Evolutionary conservation across 1,140 invertebrate species (phyloP), one percentile per base, ranked within the genome.

Genomic region (Nasonia vitripennis): DNA sequence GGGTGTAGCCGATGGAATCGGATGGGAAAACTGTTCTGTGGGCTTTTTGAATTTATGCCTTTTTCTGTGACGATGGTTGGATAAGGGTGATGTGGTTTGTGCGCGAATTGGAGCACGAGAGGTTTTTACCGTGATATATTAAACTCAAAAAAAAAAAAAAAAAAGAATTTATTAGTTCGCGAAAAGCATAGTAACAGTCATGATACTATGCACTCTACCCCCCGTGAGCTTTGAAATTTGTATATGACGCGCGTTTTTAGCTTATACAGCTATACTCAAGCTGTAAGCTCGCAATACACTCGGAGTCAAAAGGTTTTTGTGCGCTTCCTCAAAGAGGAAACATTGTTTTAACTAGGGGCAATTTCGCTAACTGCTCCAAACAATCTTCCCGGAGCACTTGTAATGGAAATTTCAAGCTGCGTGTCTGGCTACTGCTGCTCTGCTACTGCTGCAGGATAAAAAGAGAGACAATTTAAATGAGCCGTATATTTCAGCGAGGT

Each of bases 291-390:
- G 41, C 41, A 45, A 45, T 45, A 45, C 55, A 62, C 14, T n/a
- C 17, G 2, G 17, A 62, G 55, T 62, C 55, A 62, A 62, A 62
- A 45, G 55, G 55, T 62, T 62, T 62, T 62, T 62, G 55, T n/a
- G 20, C 20, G 20, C 55, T 62, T n/a, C 3, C 55, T 41, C 34
- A 45, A 74, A 37, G 73, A 74, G 37, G 37, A 74, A 37, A 37
- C 73, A 74, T 74, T 74, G 73, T 74, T 74, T 74, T 74, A 74
- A 74, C 73, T 74, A 74, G 31, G 73, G 37, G 14, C 73, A 74
- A 74, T 74, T 74, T 74, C 73, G 73, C 73, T 74, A 74, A 74
- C 73, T 74, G 34, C 73, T 34, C 73, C 12, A 74, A 74, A 74
- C 73, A 74, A 74, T 74, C 73, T 74, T 74, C 14, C 5, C 73